Percentiles rank a stretch among this genome's conserved stretches.
Conservation (phyloP, 2,797 vertebrate genomes). For the Megalops cyprinoides region DNA sequence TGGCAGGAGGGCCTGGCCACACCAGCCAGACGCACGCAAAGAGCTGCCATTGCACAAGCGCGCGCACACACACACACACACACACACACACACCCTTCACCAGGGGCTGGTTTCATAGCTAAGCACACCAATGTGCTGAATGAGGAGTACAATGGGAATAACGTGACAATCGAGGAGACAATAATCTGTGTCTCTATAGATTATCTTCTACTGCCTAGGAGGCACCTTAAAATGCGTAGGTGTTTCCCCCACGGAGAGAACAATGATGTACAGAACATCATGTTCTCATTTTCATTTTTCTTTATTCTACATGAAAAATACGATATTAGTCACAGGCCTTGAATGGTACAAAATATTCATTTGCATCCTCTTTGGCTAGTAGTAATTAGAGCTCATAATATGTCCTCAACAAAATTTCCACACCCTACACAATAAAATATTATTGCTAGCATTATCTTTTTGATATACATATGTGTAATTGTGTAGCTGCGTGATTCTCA, state of each 20-base stretch:
- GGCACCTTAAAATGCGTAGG: background rate
- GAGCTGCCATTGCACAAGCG: background rate
- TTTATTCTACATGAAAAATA: background rate
- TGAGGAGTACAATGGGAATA: background rate
- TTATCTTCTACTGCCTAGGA: slow-evolving; percentile 6
- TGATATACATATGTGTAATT: background rate
- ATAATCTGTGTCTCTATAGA: slow-evolving; percentile 14
- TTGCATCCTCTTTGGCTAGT: background rate
- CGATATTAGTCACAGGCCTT: background rate
- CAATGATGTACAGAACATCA: background rate
- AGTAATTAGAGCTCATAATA: background rate
- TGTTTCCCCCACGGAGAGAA: background rate
- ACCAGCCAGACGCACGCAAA: slow-evolving; percentile 57
- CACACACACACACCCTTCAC: background rate
- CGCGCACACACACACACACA: background rate
- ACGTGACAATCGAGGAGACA: background rate
- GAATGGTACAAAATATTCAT: background rate
- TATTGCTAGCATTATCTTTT: background rate
- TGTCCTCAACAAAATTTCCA: background rate
- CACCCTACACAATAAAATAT: background rate
- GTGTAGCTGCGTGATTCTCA: background rate
- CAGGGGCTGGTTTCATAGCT: background rate
- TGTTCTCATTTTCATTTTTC: background rate
- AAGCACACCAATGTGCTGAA: background rate
- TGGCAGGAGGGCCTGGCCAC: slow-evolving; percentile 31